A percentile compares a stretch with the other conserved stretches of the same genome.
phyloP scores from a whole-genome alignment of 2,888 invertebrate genomes.

The Troides aeacus region DNA sequence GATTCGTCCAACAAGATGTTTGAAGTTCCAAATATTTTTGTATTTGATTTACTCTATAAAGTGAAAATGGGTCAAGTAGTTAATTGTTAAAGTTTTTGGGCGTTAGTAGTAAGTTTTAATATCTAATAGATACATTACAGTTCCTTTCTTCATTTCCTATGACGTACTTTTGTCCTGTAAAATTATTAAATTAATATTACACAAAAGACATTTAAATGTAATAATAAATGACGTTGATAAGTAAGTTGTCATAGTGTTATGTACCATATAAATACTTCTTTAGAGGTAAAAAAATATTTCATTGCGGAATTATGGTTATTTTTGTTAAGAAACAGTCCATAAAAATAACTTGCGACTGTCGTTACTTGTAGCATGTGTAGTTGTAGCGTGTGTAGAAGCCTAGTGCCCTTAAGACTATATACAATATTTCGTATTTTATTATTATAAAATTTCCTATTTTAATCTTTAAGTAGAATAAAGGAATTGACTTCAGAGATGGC shows the following conservation, averaged over 20 bases:
- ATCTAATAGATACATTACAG: conserved; percentile 11
- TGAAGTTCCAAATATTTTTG: conserved; percentile 37
- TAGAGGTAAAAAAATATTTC: not conserved
- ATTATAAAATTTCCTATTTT: too few relatives aligned
- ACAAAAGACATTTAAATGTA: not conserved
- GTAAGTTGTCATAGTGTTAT: not conserved
- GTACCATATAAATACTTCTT: not conserved
- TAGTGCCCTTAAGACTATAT: too few relatives aligned
- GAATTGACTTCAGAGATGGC: too few relatives aligned
- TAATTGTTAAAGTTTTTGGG: not conserved
- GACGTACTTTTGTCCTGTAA: not conserved
- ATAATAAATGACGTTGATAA: not conserved
- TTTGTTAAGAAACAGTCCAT: not conserved
- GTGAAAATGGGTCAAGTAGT: not conserved
- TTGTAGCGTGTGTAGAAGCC: too few relatives aligned
- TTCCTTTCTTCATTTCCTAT: conserved; percentile 19
- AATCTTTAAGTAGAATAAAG: too few relatives aligned
- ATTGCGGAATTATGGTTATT: not conserved
- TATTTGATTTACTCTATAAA: conserved; percentile 42
- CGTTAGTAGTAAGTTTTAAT: not conserved
- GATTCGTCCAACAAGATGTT: conserved; percentile 39
- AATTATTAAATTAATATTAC: not conserved
- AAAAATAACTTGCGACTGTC: too few relatives aligned
- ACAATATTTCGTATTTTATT: too few relatives aligned
- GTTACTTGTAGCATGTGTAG: too few relatives aligned